Evolutionary conservation across 1,140 invertebrate species (phyloP).

Genomic region (Protaetia brevitarsis): DNA sequence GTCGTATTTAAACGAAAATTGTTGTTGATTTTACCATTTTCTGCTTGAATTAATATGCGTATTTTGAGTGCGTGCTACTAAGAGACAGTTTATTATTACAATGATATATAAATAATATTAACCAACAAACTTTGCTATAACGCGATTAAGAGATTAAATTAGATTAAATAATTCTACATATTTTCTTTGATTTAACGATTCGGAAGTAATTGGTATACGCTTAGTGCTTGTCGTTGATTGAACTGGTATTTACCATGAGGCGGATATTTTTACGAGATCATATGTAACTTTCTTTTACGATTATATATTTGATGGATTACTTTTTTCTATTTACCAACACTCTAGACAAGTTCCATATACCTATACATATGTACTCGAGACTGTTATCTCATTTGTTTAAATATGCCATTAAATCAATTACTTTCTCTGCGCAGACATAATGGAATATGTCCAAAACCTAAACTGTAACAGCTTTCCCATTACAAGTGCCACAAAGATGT

Average conservation of each 20-base stretch:
- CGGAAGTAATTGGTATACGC: neutral
- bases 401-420: slow-evolving; percentile 16
- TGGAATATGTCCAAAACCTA: slow-evolving; percentile 8
- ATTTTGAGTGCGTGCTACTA: too few relatives aligned
- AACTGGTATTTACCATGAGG: neutral
- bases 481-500: neutral
- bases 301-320: neutral
- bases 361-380: neutral
- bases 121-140: too few relatives aligned
- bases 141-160: too few relatives aligned
- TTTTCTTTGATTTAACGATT: too few relatives aligned
- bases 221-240: neutral
- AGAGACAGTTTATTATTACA: too few relatives aligned
- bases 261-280: neutral
- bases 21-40: too few relatives aligned
- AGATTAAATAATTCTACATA: too few relatives aligned
- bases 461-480: slow-evolving; percentile 14
- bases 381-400: slow-evolving; percentile 11
- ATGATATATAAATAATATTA: too few relatives aligned
- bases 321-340: slow-evolving; percentile 1
- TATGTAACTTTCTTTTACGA: neutral
- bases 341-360: neutral
- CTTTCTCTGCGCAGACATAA: slow-evolving; percentile 11
- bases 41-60: too few relatives aligned
- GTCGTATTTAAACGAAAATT: too few relatives aligned